A percentile compares a stretch with the other conserved stretches of the same genome.
Evolutionary conservation across 2,797 vertebrate genomes (phyloP).

Genomic region (Galaxias olidus): DNA sequence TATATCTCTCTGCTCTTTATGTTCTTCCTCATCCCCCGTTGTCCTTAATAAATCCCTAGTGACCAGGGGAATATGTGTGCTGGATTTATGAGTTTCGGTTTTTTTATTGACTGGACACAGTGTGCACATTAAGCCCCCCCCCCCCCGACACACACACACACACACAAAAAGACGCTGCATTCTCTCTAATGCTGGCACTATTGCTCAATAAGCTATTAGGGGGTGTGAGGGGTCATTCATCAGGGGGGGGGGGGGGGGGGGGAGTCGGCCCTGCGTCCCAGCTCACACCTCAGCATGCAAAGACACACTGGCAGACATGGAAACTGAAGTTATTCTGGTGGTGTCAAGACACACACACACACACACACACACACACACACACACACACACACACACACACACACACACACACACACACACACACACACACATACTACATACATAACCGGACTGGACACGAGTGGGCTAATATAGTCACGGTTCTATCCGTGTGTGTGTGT

Average conservation of each 20-base stretch:
- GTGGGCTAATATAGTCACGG: too few relatives aligned
- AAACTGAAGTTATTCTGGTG: too few relatives aligned
- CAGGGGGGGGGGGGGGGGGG: conserved; percentile 44
- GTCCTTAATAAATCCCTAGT: conserved; percentile 67
- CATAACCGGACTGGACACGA: neutral
- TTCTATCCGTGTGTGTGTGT: conserved; percentile 8
- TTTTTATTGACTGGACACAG: conserved; percentile 60
- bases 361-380: conserved; percentile 29
- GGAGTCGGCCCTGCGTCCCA: conserved; percentile 9
- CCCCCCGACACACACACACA: neutral
- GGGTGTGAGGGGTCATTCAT: conserved; percentile 68
- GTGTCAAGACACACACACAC: too few relatives aligned
- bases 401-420: neutral
- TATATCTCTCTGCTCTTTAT: conserved; percentile 2
- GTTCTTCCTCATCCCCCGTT: conserved; percentile 38
- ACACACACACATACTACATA: conserved; percentile 14
- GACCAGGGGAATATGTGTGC: conserved; percentile 69
- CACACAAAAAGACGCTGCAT: conserved; percentile 7
- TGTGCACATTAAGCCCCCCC: conserved; percentile 57
- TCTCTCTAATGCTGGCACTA: conserved; percentile 72
- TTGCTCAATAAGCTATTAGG: conserved; percentile 81
- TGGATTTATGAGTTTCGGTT: conserved; percentile 63
- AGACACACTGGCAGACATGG: too few relatives aligned
- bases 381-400: conserved; percentile 1
- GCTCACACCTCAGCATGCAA: too few relatives aligned